These are phyloP conservation scores for Sitobion miscanthi DNA, from an alignment of 1,140 invertebrate genomes.

Conservation along the genomic window DNA sequence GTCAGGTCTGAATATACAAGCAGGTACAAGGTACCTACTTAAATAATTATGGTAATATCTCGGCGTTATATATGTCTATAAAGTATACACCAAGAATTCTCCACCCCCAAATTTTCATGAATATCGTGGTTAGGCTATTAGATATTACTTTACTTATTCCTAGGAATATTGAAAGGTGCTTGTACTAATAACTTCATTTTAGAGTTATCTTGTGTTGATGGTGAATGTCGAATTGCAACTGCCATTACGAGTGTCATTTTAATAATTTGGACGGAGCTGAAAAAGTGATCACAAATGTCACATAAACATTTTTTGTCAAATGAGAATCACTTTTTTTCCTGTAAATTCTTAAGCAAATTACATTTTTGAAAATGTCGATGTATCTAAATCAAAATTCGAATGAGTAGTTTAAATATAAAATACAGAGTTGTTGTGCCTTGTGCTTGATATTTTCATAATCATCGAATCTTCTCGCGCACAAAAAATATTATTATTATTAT, in stretches of 20 bases:
- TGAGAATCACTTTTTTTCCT: too few relatives aligned
- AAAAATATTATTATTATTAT: background rate
- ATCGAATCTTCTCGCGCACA: background rate
- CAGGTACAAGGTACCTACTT: background rate
- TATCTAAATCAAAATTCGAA: too few relatives aligned
- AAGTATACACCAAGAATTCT: too few relatives aligned
- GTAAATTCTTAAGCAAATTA: too few relatives aligned
- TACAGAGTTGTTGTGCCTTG: background rate
- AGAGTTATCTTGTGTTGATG: background rate
- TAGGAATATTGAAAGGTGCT: background rate
- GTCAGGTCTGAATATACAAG: background rate
- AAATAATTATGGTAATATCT: background rate
- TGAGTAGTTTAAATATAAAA: background rate
- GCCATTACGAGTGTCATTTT: background rate
- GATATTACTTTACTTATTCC: too few relatives aligned
- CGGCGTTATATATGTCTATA: background rate
- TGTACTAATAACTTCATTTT: background rate
- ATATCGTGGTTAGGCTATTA: too few relatives aligned
- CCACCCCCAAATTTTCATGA: background rate
- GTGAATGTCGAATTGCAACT: background rate
- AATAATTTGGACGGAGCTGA: background rate
- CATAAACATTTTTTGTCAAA: too few relatives aligned
- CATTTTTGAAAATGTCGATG: too few relatives aligned
- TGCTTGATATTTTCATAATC: background rate
- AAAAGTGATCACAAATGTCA: too few relatives aligned